Percentiles rank a stretch among this genome's conserved stretches.
These are phyloP conservation scores for Conus ventricosus DNA, from an alignment of 1,140 invertebrate species.

Conservation along the genomic window DNA sequence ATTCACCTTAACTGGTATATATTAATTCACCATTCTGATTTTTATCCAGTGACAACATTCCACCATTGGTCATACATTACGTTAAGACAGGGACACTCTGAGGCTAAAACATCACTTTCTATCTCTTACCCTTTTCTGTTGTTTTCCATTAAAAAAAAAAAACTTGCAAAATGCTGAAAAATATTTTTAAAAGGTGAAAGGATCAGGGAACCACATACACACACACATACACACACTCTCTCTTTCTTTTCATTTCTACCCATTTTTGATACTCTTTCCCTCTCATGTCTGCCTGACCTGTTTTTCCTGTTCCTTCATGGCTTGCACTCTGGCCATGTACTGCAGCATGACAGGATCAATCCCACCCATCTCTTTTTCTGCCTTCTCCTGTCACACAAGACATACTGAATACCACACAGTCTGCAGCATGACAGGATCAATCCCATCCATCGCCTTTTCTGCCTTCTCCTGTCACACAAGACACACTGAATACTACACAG, in stretches of 20 bases:
- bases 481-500: neutral
- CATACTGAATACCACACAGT: neutral
- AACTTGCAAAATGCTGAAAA: too few species aligned
- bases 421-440: conserved; percentile 67
- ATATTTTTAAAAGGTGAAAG: too few species aligned
- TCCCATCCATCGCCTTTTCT: conserved; percentile 48
- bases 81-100: too few species aligned
- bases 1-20: too few species aligned
- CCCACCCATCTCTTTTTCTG: conserved; percentile 45
- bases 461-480: neutral
- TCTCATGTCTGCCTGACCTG: neutral
- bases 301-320: conserved; percentile 58
- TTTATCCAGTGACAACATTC: too few species aligned
- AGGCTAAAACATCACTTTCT: too few species aligned
- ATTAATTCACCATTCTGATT: too few species aligned
- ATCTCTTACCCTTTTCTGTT: too few species aligned
- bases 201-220: too few species aligned
- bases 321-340: conserved; percentile 67
- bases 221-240: neutral
- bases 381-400: neutral
- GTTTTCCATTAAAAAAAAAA: neutral
- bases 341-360: conserved; percentile 68
- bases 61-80: too few species aligned
- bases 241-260: neutral
- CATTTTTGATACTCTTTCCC: neutral